Evolutionary conservation across 2,888 invertebrate species (phyloP), one percentile per base, ranked within the genome.

Genomic region (Zygaena filipendulae): DNA sequence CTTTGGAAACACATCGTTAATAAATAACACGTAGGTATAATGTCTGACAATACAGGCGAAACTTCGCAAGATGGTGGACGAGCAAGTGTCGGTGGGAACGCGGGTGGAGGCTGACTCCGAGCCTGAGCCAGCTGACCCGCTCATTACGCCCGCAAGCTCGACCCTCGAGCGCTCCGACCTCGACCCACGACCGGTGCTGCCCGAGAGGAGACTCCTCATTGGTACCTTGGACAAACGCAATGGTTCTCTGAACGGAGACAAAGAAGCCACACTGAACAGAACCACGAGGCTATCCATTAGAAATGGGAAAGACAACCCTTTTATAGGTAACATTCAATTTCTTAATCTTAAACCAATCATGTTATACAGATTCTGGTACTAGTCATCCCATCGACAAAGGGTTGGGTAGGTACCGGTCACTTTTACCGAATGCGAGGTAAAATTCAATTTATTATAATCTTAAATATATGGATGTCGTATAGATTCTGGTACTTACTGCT

Each of bases 51-150:
- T n/a, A n/a, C 79, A 90, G 87, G 85, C 85, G 75, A 89, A 89
- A 84, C 87, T 90, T 66, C 86, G 90, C 81, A 91, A 89, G 81
- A 92, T 92, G 92, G 91, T 92, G 60, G 92, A 92, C 79, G 92
- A 92, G 82, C 91, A 92, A 81, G 86, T 87, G 60, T 84, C 87
- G 48, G 86, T 86, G 45, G 81, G 84, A 30, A 72, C 86, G 26
- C 81, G 85, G 42, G 83, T 85, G 40, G 87, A 88, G 32, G 59
- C 58, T 4, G 74, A 77, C 32, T 52, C 68, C 25, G 71, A 74
- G 44, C 71, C 80, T 0, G 77, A 80, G 44, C 71, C 79, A 3
- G 81, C 80, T 4, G 80, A 81, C 42, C 81, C 81, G 2, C 75
- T 81, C 40, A 81, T 81, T 54, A 81, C 81, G n/a, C 81, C 81